phyloP scores from a whole-genome alignment of 2,888 invertebrate species.

The Orthonevra nobilis region DNA sequence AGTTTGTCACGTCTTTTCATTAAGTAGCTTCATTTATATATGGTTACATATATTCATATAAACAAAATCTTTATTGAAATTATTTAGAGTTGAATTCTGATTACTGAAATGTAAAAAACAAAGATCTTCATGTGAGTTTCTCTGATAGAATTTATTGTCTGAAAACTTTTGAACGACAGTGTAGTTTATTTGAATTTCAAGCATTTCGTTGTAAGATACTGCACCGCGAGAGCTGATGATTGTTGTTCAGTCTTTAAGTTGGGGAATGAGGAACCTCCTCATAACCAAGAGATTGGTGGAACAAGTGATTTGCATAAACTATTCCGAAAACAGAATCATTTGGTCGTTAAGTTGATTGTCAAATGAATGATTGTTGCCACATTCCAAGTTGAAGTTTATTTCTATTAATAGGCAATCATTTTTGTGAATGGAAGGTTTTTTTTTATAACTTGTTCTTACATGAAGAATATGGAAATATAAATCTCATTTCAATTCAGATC shows the following conservation, averaged over 20 bases:
- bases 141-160: no score
- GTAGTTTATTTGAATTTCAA: conserved; percentile 34
- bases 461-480: no score
- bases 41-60: no score
- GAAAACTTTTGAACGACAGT: no score
- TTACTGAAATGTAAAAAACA: no score
- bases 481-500: no score
- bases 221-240: background rate
- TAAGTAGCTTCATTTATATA: no score
- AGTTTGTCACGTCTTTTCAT: no score
- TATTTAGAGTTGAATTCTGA: no score
- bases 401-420: background rate
- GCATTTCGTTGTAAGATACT: background rate
- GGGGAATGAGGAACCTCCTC: no score
- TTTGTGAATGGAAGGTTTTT: background rate
- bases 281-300: background rate
- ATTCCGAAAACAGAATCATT: conserved; percentile 40
- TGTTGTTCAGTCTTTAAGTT: conserved; percentile 10
- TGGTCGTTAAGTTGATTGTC: conserved; percentile 24
- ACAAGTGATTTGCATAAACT: conserved; percentile 45
- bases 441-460: background rate
- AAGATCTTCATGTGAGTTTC: no score
- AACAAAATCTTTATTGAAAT: no score
- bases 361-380: background rate
- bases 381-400: background rate